phyloP scores from a whole-genome alignment of 2,113 vertebrate genomes.

The Tetrao urogallus region DNA sequence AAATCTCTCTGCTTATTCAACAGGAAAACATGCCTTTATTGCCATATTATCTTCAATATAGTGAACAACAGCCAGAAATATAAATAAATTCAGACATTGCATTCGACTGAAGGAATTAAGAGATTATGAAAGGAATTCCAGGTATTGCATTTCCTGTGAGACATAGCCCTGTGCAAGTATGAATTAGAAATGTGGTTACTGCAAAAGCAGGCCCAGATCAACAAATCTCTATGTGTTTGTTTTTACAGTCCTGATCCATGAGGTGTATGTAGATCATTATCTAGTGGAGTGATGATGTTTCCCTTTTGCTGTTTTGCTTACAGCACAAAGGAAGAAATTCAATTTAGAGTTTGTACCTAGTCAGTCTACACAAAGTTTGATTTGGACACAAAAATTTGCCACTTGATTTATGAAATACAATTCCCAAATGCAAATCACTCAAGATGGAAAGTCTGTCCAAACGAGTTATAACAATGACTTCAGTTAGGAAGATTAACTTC shows the following conservation, averaged over 20 bases:
- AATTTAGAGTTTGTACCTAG: neutral
- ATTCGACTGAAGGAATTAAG: neutral
- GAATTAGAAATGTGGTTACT: neutral
- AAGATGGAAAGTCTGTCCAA: neutral
- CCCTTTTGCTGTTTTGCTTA: neutral
- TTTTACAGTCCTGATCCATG: neutral
- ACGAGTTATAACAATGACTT: neutral
- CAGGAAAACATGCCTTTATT: neutral
- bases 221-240: neutral
- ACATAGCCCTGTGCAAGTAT: rapidly evolving
- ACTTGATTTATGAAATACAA: neutral
- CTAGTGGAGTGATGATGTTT: neutral
- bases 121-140: neutral
- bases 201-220: neutral
- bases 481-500: neutral
- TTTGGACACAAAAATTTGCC: neutral
- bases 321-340: neutral
- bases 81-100: neutral
- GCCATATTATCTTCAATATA: neutral
- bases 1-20: neutral
- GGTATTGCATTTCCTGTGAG: neutral
- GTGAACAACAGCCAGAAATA: neutral
- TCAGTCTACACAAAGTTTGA: neutral
- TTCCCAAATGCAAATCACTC: neutral
- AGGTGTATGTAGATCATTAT: neutral